These are phyloP conservation scores for Caloenas nicobarica DNA, from an alignment of 2,113 vertebrate species.

Conservation along the genomic window DNA sequence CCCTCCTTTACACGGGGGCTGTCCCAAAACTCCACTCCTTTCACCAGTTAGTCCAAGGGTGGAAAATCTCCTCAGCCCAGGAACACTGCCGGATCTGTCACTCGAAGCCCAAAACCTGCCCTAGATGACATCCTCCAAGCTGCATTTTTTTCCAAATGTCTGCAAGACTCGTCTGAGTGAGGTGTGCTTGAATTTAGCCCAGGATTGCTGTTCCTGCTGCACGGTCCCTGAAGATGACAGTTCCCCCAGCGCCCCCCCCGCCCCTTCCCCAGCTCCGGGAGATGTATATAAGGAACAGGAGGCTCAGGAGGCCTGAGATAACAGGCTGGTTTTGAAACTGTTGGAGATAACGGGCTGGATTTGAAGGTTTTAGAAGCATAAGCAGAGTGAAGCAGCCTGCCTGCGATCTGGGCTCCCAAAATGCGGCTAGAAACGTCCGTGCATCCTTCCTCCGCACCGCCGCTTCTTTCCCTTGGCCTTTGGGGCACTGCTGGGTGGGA, in stretches of 20 bases:
- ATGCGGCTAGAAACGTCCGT: rapidly evolving
- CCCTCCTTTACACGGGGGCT: background rate
- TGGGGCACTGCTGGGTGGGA: background rate
- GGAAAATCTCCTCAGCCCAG: background rate
- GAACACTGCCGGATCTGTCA: background rate
- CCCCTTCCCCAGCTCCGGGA: background rate
- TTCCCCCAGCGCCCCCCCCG: no score
- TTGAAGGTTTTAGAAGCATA: background rate
- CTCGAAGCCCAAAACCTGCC: background rate
- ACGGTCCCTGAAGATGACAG: rapidly evolving
- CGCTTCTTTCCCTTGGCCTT: background rate
- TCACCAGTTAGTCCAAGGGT: background rate
- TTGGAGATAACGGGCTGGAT: background rate
- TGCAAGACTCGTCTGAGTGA: background rate
- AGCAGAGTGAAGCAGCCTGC: background rate
- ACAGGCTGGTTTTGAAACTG: background rate
- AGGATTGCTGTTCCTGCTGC: background rate
- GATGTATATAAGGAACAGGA: rapidly evolving
- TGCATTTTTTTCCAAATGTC: background rate
- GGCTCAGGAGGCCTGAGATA: background rate
- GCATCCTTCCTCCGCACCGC: background rate
- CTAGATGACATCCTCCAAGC: background rate
- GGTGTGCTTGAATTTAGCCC: background rate
- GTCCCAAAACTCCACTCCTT: background rate
- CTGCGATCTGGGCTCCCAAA: background rate